Evolutionary conservation across 2,113 vertebrate genomes (phyloP), one percentile per base, ranked within the genome.

Genomic region (Thryonomys swinderianus): DNA sequence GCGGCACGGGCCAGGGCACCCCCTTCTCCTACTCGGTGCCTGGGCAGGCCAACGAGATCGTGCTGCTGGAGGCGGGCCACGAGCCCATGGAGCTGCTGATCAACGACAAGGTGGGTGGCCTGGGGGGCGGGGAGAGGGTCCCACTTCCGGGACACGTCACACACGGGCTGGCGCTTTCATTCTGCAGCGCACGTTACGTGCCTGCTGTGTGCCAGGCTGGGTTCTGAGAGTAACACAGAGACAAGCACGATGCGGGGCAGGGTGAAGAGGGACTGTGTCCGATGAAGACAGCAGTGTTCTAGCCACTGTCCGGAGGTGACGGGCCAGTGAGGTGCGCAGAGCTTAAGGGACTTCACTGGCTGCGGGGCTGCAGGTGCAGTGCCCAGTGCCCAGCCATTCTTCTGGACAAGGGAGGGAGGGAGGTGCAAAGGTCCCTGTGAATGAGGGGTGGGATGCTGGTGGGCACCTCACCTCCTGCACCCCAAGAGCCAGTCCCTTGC

Each of bases 81-180:
- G 99, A 99, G 81, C 99, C 99, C 4, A 99, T 99, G 97, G 99
- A 99, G 97, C 99, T 99, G 98, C 99, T 99, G 92, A 99, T 99
- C 97, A 99, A 99, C 0, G 99, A 99, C 96, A 99, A 99, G 99
- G 99, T 99, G 90, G 79, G 97, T 4, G 12, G 32, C 64, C 12
- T 7, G 2, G 45, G 61, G 86, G 27, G 7, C 2, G 9, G 21
- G 1, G 40, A 0, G 1, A 48, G 27, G 37, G 14, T 45, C 66
- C 2, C 7, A 16, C 32, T 83, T 61, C 32, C 45, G 18, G 55
- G 62, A 76, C 4, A 3, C 25, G 0, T 42, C 87, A 45, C 3
- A 7, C 6, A 0, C 0, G 14, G 66, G 11, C 12, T 27, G n/a
- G 32, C 5, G 5, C 73, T 76, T 48, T 4, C 3, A 2, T 45